Percentiles rank a stretch among this genome's conserved stretches.
These are phyloP conservation scores for Watsonalla binaria DNA, from an alignment of 2,888 invertebrate species.

Conservation along the genomic window DNA sequence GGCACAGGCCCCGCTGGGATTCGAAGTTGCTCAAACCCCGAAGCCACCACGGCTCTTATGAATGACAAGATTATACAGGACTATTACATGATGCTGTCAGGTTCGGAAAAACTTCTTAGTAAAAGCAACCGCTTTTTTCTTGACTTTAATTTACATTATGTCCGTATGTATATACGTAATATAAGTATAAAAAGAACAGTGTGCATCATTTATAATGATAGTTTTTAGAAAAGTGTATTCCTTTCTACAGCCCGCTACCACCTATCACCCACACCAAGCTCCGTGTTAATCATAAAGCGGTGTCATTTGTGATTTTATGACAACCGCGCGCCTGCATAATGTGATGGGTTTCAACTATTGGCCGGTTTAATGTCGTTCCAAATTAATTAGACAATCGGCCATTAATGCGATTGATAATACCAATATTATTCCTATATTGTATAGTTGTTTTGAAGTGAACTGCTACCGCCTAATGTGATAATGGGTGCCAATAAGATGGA, in stretches of 20 bases:
- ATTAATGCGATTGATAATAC: slow-evolving; percentile 1
- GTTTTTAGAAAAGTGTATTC: not conserved
- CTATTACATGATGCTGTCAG: too few species aligned
- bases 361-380: slow-evolving; percentile 3
- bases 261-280: slow-evolving; percentile 17
- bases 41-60: too few species aligned
- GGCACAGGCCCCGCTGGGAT: too few species aligned
- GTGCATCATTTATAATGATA: too few species aligned
- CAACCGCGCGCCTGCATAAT: slow-evolving; percentile 36
- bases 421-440: not conserved
- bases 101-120: too few species aligned
- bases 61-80: too few species aligned
- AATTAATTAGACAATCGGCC: slow-evolving; percentile 2
- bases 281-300: slow-evolving; percentile 44
- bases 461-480: slow-evolving; percentile 1
- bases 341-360: slow-evolving; percentile 24
- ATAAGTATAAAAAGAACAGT: not conserved
- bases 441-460: not conserved
- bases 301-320: slow-evolving; percentile 55
- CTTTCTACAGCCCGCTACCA: slow-evolving; percentile 8
- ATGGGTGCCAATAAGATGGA: not conserved
- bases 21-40: too few species aligned
- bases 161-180: slow-evolving; percentile 2
- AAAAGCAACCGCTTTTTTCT: too few species aligned
- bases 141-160: too few species aligned